phyloP scores from a whole-genome alignment of 2,113 vertebrate species.

The Caloenas nicobarica region DNA sequence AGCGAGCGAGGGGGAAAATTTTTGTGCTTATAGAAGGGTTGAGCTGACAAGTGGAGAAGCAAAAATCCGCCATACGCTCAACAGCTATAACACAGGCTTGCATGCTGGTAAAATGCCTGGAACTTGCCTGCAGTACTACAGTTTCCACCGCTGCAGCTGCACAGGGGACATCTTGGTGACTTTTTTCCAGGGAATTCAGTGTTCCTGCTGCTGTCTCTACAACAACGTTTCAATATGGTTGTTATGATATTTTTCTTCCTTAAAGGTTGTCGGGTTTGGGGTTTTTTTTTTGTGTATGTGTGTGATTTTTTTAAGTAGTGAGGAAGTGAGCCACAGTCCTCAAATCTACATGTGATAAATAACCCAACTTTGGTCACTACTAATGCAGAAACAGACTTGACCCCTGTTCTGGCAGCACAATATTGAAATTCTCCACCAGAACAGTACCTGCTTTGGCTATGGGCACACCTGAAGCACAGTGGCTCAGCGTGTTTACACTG shows the following conservation, averaged over 20 bases:
- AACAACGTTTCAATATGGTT: not conserved
- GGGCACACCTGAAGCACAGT: not conserved
- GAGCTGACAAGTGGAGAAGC: not conserved
- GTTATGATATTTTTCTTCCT: not conserved
- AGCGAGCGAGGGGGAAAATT: not conserved
- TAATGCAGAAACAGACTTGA: not conserved
- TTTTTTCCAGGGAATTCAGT: not conserved
- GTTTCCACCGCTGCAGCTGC: not conserved
- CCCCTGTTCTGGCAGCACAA: not conserved
- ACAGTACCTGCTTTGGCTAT: not conserved
- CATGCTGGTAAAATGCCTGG: not conserved
- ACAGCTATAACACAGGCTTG: not conserved
- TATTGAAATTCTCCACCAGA: not conserved
- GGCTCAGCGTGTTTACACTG: fast-evolving
- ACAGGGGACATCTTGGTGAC: not conserved
- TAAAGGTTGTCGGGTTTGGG: not conserved
- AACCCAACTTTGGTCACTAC: not conserved
- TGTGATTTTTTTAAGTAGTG: not conserved
- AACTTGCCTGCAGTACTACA: not conserved
- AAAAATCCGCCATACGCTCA: not conserved
- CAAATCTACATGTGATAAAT: not conserved
- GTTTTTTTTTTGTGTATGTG: too few species aligned
- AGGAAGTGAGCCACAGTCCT: not conserved
- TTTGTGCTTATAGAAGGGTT: not conserved
- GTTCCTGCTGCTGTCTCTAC: not conserved